Evolutionary conservation across 2,113 vertebrate genomes (phyloP).

Genomic region (Malaclemys terrapin): DNA sequence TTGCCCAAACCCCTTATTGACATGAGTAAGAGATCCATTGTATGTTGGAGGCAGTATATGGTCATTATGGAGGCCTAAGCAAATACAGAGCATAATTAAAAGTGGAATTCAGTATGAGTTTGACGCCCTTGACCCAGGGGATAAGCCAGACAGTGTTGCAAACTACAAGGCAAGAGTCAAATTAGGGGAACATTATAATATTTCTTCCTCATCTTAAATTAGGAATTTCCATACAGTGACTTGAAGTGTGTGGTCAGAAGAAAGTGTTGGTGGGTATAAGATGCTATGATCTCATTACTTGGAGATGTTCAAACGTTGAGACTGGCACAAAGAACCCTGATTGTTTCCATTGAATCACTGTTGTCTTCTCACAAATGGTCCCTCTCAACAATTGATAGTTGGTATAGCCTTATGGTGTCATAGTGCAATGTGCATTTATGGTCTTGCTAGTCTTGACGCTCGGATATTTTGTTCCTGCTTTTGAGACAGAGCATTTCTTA

Average conservation of each 20-base stretch:
- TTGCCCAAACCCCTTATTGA: not conserved
- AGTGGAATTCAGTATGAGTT: not conserved
- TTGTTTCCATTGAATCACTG: accelerated
- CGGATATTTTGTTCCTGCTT: not conserved
- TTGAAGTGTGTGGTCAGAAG: not conserved
- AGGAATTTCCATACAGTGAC: not conserved
- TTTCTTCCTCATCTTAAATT: not conserved
- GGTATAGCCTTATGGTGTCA: not conserved
- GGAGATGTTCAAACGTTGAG: not conserved
- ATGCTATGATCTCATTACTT: not conserved
- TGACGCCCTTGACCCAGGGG: not conserved
- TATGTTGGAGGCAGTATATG: not conserved
- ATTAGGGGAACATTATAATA: not conserved
- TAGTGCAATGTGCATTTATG: not conserved
- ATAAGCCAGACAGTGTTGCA: not conserved
- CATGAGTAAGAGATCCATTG: not conserved
- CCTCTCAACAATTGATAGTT: accelerated
- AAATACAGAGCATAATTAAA: not conserved
- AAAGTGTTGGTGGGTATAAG: not conserved
- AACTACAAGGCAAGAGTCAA: not conserved
- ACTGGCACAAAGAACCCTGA: not conserved
- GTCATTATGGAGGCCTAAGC: not conserved
- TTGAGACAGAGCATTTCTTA: not conserved
- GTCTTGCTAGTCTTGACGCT: not conserved
- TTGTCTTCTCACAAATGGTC: accelerated